Percentiles rank a stretch among this genome's conserved stretches.
Evolutionary conservation across 2,888 invertebrate genomes (phyloP).

Genomic region (Geotrupes spiniger): DNA sequence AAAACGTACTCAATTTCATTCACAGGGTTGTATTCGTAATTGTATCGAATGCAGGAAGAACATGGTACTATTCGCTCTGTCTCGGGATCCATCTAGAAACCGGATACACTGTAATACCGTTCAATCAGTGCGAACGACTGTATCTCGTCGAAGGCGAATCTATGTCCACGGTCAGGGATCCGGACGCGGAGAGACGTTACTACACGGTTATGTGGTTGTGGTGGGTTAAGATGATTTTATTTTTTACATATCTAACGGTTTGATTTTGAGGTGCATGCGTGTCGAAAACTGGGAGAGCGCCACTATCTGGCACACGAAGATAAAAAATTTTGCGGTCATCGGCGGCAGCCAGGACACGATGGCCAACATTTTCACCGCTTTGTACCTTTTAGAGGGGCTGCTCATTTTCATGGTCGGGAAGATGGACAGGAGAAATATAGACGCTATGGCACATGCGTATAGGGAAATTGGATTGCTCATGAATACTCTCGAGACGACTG

Average conservation of each 20-base stretch:
- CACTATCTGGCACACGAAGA: constrained; percentile 55
- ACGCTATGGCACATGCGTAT: constrained; percentile 34
- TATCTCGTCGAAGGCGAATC: constrained; percentile 56
- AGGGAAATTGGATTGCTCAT: constrained; percentile 39
- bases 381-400: constrained; percentile 58
- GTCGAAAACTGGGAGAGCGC: constrained; percentile 59
- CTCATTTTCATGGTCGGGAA: constrained; percentile 53
- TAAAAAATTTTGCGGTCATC: constrained; percentile 40
- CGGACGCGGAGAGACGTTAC: constrained; percentile 56
- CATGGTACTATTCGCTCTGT: constrained; percentile 61
- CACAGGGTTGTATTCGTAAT: not conserved
- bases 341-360: constrained; percentile 40
- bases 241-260: not conserved
- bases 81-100: constrained; percentile 60
- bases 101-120: constrained; percentile 55
- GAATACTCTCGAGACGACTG: constrained; percentile 34
- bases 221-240: constrained; percentile 48
- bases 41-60: constrained; percentile 45
- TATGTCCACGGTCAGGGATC: constrained; percentile 48
- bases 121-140: constrained; percentile 54
- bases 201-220: constrained; percentile 61
- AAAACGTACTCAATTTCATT: too few species aligned
- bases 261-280: constrained; percentile 53
- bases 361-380: constrained; percentile 49
- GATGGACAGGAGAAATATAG: constrained; percentile 39